Evolutionary conservation across 2,113 vertebrate species (phyloP).

Genomic region (Crotalus horridus): DNA sequence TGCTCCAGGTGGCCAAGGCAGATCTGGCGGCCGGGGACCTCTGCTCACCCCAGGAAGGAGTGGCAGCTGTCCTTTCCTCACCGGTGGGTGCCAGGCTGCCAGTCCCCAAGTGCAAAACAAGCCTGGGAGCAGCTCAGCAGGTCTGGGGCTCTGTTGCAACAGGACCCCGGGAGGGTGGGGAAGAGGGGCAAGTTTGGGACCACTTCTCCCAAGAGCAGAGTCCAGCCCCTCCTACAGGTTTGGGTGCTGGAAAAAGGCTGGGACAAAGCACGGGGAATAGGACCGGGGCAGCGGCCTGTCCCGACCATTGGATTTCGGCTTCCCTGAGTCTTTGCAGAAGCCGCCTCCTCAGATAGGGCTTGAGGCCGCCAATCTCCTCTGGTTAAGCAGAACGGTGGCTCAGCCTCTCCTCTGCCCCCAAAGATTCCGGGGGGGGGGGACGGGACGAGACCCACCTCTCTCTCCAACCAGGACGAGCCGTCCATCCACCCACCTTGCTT

Average conservation of each 20-base stretch:
- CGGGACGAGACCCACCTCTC: not conserved
- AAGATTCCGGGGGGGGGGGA: not conserved
- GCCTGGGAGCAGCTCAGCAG: not conserved
- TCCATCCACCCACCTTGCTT: slow-evolving; percentile 73
- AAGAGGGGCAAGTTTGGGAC: not conserved
- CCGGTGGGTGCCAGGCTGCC: not conserved
- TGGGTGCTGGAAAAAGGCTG: too few relatives aligned
- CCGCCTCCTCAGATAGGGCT: not conserved
- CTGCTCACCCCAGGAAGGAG: not conserved
- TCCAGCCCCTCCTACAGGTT: too few relatives aligned
- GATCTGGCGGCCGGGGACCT: not conserved
- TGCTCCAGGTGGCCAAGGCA: not conserved
- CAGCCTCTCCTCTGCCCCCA: not conserved
- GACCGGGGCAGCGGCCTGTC: not conserved
- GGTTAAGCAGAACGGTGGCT: not conserved
- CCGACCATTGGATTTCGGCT: not conserved
- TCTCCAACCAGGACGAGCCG: slow-evolving; percentile 40
- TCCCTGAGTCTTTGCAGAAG: not conserved
- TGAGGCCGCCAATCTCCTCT: not conserved
- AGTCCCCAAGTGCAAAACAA: not conserved
- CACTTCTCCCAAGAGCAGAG: too few relatives aligned
- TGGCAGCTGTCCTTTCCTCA: not conserved
- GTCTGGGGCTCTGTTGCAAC: not conserved
- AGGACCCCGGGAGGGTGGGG: not conserved
- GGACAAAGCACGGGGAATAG: not conserved